phyloP scores from a whole-genome alignment of 2,113 vertebrate genomes.

The Podarcis muralis region DNA sequence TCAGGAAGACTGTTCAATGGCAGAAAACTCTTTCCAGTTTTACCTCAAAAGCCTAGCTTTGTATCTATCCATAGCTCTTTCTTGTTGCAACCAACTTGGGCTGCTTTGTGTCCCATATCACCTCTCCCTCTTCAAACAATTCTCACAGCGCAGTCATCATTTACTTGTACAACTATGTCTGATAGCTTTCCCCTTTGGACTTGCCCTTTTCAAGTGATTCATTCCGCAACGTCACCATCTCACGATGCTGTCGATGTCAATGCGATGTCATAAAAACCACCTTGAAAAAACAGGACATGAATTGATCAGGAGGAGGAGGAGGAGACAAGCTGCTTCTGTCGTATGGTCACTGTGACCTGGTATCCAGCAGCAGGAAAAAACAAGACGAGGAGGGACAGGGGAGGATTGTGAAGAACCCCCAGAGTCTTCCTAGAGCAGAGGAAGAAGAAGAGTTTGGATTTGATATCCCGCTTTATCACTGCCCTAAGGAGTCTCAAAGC shows the following conservation, averaged over 20 bases:
- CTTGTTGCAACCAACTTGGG: not conserved
- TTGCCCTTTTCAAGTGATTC: conserved; percentile 57
- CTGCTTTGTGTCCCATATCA: not conserved
- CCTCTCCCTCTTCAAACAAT: not conserved
- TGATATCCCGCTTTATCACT: too few species aligned
- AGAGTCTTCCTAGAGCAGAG: not conserved
- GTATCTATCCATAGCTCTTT: not conserved
- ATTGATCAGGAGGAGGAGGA: not conserved
- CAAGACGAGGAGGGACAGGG: not conserved
- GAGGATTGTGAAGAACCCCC: not conserved
- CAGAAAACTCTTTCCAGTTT: not conserved
- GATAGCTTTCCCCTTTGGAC: not conserved
- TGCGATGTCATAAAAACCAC: rapidly evolving
- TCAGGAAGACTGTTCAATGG: not conserved
- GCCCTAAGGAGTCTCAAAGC: too few species aligned
- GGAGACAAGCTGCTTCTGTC: not conserved
- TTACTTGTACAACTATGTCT: conserved; percentile 16
- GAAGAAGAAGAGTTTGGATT: too few species aligned
- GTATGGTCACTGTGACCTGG: not conserved
- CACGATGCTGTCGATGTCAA: not conserved
- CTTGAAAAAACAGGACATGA: conserved; percentile 17
- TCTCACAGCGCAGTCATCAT: conserved; percentile 20
- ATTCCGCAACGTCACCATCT: not conserved
- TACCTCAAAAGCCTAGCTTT: not conserved
- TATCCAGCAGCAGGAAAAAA: not conserved